phyloP scores from a whole-genome alignment of 2,113 vertebrate species.

The Callionymus lyra region DNA sequence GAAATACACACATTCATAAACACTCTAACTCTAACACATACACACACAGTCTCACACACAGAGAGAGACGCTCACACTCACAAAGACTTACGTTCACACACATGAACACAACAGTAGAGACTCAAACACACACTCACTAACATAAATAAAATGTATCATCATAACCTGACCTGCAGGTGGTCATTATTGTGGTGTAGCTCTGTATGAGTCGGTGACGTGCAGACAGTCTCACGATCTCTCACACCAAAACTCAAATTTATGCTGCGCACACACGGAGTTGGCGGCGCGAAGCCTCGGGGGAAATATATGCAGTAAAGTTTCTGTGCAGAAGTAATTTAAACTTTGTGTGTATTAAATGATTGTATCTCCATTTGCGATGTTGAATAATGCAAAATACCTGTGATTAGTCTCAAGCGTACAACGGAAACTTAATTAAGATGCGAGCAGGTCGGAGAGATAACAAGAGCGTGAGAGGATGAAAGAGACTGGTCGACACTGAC shows the following conservation, averaged over 20 bases:
- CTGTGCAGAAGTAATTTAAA: constrained; percentile 42
- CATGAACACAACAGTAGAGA: no score
- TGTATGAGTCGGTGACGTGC: no score
- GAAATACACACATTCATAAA: no score
- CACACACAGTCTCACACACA: no score
- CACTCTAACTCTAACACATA: no score
- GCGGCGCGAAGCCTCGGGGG: constrained; percentile 14
- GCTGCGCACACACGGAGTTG: background rate
- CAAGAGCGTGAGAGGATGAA: constrained; percentile 17
- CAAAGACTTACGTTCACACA: no score
- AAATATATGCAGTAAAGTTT: constrained; percentile 33
- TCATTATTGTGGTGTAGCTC: no score
- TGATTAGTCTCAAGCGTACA: constrained; percentile 19
- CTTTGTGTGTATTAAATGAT: constrained; percentile 21
- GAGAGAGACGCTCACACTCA: no score
- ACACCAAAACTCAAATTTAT: background rate
- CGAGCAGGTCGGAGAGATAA: constrained; percentile 38
- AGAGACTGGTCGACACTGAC: background rate
- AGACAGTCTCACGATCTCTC: background rate
- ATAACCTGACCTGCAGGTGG: no score
- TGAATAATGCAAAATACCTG: constrained; percentile 25
- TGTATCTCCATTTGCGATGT: constrained; percentile 31
- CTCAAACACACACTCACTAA: no score
- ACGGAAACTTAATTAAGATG: constrained; percentile 33
- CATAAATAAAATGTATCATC: no score